phyloP scores from a whole-genome alignment of 2,888 invertebrate species.

The Tenthredo amoena region DNA sequence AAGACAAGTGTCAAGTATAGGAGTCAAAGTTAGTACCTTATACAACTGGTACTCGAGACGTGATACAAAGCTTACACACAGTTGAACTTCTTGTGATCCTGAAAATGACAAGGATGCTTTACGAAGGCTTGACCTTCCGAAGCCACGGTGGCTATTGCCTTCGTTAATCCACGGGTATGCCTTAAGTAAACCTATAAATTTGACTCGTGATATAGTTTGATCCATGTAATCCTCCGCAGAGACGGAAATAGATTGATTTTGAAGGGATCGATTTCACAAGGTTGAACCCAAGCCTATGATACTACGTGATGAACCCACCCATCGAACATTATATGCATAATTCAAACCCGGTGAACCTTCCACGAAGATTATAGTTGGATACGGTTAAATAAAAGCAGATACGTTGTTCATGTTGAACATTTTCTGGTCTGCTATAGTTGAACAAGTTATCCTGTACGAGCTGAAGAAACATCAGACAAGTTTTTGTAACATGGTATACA shows the following conservation, averaged over 20 bases:
- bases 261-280: neutral
- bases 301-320: neutral
- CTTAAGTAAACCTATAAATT: constrained; percentile 36
- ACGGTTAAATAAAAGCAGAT: no score
- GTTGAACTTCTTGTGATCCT: constrained; percentile 42
- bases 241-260: neutral
- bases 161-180: constrained; percentile 2
- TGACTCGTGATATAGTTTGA: constrained; percentile 22
- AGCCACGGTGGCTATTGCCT: constrained; percentile 6
- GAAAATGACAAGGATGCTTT: constrained; percentile 22
- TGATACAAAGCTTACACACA: constrained; percentile 22
- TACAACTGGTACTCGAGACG: neutral
- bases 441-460: neutral
- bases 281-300: neutral
- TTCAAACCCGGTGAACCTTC: neutral
- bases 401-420: neutral
- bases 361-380: neutral
- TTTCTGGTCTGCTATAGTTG: neutral
- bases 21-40: neutral
- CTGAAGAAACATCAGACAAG: neutral
- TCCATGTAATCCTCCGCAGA: neutral
- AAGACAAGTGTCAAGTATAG: constrained; percentile 10
- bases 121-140: constrained; percentile 33
- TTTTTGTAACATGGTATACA: neutral
- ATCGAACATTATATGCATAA: constrained; percentile 19